phyloP scores from a whole-genome alignment of 2,113 vertebrate genomes.

The Antidorcas marsupialis region DNA sequence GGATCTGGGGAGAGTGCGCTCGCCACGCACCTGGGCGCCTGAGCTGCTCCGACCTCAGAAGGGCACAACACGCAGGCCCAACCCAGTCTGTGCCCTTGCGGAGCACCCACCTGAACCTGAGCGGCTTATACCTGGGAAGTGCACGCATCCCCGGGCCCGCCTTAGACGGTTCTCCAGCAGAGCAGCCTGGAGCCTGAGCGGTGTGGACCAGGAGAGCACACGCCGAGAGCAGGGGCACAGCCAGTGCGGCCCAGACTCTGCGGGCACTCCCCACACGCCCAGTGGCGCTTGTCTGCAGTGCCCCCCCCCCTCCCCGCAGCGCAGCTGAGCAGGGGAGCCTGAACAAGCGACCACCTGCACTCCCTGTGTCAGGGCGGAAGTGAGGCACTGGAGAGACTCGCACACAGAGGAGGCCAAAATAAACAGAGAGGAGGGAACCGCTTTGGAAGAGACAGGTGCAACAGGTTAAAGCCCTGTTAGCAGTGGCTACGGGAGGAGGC shows the following conservation, averaged over 20 bases:
- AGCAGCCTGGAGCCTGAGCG: neutral
- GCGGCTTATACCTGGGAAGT: neutral
- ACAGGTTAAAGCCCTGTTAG: neutral
- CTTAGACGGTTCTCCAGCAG: neutral
- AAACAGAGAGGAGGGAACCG: neutral
- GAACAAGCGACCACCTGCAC: fast-evolving
- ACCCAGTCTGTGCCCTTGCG: neutral
- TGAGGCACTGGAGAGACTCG: neutral
- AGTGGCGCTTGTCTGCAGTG: neutral
- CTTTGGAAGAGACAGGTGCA: neutral
- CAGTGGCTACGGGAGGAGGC: too few species aligned
- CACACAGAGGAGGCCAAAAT: neutral
- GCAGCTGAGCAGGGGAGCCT: neutral
- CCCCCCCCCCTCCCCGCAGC: neutral
- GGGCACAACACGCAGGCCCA: neutral
- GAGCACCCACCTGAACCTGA: neutral
- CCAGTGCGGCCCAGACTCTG: neutral
- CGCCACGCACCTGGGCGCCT: neutral
- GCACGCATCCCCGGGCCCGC: fast-evolving
- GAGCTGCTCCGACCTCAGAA: neutral
- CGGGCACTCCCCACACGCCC: fast-evolving
- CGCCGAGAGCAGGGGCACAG: fast-evolving
- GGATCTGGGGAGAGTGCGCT: neutral
- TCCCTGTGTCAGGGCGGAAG: neutral
- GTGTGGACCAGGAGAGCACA: neutral